These are phyloP conservation scores for Diorhabda elongata DNA, from an alignment of 1,140 invertebrate genomes.

Conservation along the genomic window DNA sequence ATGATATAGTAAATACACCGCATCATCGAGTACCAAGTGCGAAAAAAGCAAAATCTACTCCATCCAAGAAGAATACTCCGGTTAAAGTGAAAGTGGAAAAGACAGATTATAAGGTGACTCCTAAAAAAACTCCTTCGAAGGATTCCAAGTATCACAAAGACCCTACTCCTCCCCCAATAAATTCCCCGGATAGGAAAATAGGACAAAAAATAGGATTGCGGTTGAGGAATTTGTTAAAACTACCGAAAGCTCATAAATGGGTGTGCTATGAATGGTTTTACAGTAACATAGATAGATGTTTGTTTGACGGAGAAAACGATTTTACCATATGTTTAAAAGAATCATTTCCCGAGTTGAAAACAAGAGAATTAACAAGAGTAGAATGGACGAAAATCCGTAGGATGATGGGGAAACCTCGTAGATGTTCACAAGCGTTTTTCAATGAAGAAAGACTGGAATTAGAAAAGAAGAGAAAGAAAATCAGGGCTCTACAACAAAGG, in stretches of 20 bases:
- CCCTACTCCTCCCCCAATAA: constrained; percentile 41
- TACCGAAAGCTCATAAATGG: constrained; percentile 99
- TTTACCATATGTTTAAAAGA: constrained; percentile 93
- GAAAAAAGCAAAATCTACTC: constrained; percentile 54
- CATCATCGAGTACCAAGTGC: constrained; percentile 64
- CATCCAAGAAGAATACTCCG: constrained; percentile 51
- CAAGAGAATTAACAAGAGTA: constrained; percentile 76
- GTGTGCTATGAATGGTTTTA: constrained; percentile 99
- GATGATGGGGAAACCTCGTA: constrained; percentile 94
- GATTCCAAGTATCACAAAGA: constrained; percentile 38
- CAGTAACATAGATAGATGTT: constrained; percentile 91
- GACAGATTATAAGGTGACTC: constrained; percentile 25
- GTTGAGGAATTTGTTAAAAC: constrained; percentile 91
- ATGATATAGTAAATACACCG: constrained; percentile 80
- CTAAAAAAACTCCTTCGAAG: constrained; percentile 44
- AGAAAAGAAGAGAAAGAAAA: constrained; percentile 85
- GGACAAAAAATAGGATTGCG: constrained; percentile 87
- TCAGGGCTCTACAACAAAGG: constrained; percentile 89
- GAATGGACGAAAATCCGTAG: constrained; percentile 95
- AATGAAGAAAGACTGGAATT: constrained; percentile 88
- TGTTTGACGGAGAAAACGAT: constrained; percentile 96
- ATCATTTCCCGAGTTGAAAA: constrained; percentile 89
- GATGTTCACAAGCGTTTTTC: constrained; percentile 93
- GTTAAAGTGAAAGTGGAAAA: constrained; percentile 42
- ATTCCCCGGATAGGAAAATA: constrained; percentile 68